Base-by-base conservation (phyloP, 2,113 vertebrate species). In the Etheostoma cragini region DNA sequence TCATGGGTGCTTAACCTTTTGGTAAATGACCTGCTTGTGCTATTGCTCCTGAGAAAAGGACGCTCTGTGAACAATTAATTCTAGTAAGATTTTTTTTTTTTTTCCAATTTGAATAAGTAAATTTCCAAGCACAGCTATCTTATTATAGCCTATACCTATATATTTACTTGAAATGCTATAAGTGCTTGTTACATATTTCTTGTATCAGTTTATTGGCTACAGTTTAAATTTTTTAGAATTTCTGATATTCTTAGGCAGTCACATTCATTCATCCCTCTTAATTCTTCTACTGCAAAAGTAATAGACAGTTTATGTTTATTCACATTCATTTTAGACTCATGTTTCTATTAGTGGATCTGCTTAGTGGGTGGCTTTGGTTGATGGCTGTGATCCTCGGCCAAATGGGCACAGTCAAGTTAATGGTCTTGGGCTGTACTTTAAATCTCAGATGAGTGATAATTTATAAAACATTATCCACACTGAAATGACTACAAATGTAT, bases 1-100 rank as follows among this genome's bases (percentile, higher is more conserved):
- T 86, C 76, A 91, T 68, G 78, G 79, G 13, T 74, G 21, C 81
- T 90, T 92, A 84, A 82, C 24, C 86, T 81, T 81, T 75, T 85
- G 50, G 30, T 69, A 83, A 79, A 82, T 53, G 8, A 83, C 65
- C 67, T 75, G 58, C 50, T 53, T 76, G 30, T 58, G 54, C 16
- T 60, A 73, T 69, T 74, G 30, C 56, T 65, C 60, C 67, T 50
- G 33, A 50, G 13, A 57, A 30, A 33, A n/a, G 61, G 10, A 5
- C 24, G 47, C n/a, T 19, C 8, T 13, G 35, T 30, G 45, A 42
- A 50, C 53, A 63, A 71, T 62, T 0, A 6, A 64, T 61, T 53
- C 14, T 33, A 12, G 26, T 12, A 46, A 6, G 22, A 58, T 72
- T 63, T n/a, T 76, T 77, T 12, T 30, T n/a, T n/a, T n/a, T n/a